phyloP scores from a whole-genome alignment of 2,888 invertebrate genomes.

The Athalia cordata region DNA sequence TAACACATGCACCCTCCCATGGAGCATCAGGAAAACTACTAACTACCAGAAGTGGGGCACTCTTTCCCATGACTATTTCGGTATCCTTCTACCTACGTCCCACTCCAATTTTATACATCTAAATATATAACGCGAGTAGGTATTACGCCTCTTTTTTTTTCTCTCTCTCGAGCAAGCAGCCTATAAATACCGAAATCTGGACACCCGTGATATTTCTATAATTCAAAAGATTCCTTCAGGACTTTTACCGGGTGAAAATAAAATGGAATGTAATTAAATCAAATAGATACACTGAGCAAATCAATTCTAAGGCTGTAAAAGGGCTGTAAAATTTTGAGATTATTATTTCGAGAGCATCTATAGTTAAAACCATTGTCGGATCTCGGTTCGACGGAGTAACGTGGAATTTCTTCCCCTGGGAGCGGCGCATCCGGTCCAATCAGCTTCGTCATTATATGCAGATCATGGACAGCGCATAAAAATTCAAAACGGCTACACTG shows the following conservation, averaged over 20 bases:
- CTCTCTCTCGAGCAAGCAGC: too few species aligned
- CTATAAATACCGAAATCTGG: too few species aligned
- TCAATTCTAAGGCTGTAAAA: too few species aligned
- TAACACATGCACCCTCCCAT: constrained; percentile 23
- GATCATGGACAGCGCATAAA: constrained; percentile 62
- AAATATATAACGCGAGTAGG: background rate
- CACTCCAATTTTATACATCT: constrained; percentile 19
- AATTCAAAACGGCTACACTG: constrained; percentile 53
- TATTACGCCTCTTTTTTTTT: background rate
- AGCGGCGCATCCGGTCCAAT: constrained; percentile 67
- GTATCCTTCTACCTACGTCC: background rate
- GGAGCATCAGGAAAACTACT: constrained; percentile 29
- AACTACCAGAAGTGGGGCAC: constrained; percentile 39
- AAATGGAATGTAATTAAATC: too few species aligned
- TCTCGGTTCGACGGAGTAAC: constrained; percentile 22
- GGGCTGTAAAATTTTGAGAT: background rate
- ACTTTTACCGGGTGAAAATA: too few species aligned
- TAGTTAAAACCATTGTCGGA: constrained; percentile 21
- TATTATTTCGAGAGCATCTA: background rate
- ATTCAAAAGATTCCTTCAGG: too few species aligned
- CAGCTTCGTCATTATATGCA: constrained; percentile 67
- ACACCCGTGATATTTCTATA: too few species aligned
- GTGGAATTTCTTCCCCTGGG: constrained; percentile 52
- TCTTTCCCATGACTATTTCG: constrained; percentile 41
- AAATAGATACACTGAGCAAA: too few species aligned